A percentile compares a stretch with the other conserved stretches of the same genome.
Evolutionary conservation across 37 sponge, comb jelly and placozoan species (phyloP).

Genomic region (Tethya wilhelma): DNA sequence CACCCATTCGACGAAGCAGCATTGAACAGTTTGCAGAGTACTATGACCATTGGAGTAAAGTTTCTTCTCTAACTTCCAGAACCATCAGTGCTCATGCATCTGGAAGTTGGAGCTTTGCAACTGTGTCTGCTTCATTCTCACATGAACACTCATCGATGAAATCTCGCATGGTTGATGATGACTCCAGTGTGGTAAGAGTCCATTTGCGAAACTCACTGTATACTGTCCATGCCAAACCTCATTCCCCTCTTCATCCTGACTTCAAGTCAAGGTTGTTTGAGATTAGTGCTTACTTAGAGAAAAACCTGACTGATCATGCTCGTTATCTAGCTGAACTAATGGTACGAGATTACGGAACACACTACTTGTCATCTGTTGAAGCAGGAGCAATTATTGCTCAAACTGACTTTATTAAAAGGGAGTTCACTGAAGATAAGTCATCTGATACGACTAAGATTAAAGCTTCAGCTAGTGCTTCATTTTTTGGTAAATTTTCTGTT

Average conservation of each 20-base stretch:
- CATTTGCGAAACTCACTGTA: conserved; percentile 53
- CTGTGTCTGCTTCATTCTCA: conserved; percentile 54
- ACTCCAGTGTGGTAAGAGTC: conserved; percentile 31
- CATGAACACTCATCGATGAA: conserved; percentile 33
- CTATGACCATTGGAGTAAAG: conserved; percentile 46
- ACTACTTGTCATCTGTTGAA: conserved; percentile 35
- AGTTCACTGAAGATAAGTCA: neutral
- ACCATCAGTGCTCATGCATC: conserved; percentile 41
- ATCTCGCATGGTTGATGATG: conserved; percentile 22
- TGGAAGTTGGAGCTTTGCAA: neutral
- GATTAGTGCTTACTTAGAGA: conserved; percentile 58
- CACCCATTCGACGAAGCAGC: conserved; percentile 39
- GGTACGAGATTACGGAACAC: conserved; percentile 76
- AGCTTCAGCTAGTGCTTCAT: conserved; percentile 56
- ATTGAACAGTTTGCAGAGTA: conserved; percentile 37
- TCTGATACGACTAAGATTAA: neutral
- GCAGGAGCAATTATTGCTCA: conserved; percentile 63
- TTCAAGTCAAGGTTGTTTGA: conserved; percentile 59
- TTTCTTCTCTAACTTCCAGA: conserved; percentile 28
- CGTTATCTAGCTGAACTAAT: conserved; percentile 61
- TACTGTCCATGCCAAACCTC: conserved; percentile 32
- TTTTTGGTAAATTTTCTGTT: conserved; percentile 30
- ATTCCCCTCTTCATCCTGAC: conserved; percentile 28
- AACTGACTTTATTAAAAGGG: conserved; percentile 22
- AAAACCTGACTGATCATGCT: conserved; percentile 40